Evolutionary conservation across 2,888 invertebrate species (phyloP).

Genomic region (Andrena minutula): DNA sequence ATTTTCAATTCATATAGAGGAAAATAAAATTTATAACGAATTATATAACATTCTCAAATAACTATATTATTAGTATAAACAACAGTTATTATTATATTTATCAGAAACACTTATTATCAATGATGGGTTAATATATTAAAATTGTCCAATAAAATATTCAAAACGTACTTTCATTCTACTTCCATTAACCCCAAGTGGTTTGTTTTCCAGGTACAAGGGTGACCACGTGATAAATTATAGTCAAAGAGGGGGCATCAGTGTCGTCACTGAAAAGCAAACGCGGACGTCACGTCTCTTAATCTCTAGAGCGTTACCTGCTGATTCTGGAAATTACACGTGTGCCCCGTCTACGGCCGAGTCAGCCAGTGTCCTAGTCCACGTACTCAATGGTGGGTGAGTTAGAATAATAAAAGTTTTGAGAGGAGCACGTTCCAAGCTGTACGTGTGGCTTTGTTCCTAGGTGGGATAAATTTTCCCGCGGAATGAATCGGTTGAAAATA

Average conservation of each 20-base stretch:
- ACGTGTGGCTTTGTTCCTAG: not conserved
- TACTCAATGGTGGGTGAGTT: conserved; percentile 89
- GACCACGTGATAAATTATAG: conserved; percentile 87
- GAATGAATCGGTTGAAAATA: not conserved
- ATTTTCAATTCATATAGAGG: too few relatives aligned
- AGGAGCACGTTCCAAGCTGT: not conserved
- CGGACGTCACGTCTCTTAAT: conserved; percentile 86
- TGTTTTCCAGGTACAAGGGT: conserved; percentile 86
- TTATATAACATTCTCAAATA: too few relatives aligned
- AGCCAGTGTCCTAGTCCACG: conserved; percentile 93
- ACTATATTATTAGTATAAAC: too few relatives aligned
- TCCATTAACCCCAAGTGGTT: not conserved
- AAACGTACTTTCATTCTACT: not conserved
- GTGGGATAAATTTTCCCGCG: not conserved
- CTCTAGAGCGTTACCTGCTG: conserved; percentile 88
- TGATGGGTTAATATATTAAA: not conserved
- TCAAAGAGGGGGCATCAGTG: conserved; percentile 86
- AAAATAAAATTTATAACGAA: too few relatives aligned
- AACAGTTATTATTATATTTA: too few relatives aligned
- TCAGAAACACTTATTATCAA: too few relatives aligned
- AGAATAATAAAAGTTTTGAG: conserved; percentile 33
- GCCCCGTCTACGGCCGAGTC: conserved; percentile 89
- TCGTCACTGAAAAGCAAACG: conserved; percentile 86
- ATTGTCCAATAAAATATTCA: not conserved
- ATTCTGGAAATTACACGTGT: conserved; percentile 89